A percentile compares a stretch with the other conserved stretches of the same genome.
phyloP scores from a whole-genome alignment of 2,797 vertebrate genomes.

The Calcarius lapponicus region DNA sequence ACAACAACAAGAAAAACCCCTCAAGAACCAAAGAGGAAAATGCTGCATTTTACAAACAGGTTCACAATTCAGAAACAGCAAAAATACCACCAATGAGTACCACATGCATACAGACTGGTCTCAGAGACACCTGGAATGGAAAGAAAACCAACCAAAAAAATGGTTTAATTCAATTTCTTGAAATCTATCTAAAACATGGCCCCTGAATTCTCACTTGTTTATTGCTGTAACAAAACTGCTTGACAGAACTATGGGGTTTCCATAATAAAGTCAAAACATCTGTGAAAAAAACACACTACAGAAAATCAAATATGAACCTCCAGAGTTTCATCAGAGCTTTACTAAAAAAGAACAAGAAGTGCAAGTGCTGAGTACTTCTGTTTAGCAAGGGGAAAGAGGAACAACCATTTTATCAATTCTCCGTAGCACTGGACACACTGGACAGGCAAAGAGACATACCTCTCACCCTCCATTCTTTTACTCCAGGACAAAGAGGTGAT shows the following conservation, averaged over 20 bases:
- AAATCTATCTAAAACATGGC: background rate
- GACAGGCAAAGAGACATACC: background rate
- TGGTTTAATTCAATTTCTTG: background rate
- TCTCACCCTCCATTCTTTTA: background rate
- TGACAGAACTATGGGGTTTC: background rate
- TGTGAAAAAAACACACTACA: background rate
- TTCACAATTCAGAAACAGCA: background rate
- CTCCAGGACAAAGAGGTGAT: background rate
- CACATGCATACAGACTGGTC: rapidly evolving
- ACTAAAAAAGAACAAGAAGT: background rate
- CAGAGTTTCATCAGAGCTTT: background rate
- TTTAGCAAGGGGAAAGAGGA: background rate
- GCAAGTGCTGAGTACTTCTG: background rate
- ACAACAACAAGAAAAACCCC: background rate
- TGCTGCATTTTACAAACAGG: background rate
- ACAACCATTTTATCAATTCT: background rate
- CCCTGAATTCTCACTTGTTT: background rate
- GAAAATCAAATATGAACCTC: background rate
- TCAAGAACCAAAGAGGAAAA: background rate
- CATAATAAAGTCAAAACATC: background rate
- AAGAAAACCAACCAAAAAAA: background rate
- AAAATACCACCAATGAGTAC: background rate
- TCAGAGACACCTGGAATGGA: background rate
- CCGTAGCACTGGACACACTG: background rate
- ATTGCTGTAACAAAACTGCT: background rate